Conservation (phyloP, 2,113 vertebrate species). For the Dromiciops gliroides region DNA sequence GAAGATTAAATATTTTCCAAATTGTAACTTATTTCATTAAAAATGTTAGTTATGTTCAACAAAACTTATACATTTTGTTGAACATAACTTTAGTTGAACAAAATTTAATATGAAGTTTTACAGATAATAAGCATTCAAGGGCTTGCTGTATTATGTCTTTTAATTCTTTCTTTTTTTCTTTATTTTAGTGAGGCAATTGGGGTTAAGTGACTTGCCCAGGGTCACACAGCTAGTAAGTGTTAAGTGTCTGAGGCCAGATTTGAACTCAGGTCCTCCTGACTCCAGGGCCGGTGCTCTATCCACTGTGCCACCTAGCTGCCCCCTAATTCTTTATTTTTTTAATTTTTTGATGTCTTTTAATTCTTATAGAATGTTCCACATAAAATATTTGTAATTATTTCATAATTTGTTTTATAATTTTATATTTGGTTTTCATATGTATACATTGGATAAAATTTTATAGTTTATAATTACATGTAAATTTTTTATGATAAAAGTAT, state of each 20-base stretch:
- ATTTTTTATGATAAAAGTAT: too few species aligned
- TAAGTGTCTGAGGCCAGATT: too few species aligned
- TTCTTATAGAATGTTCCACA: not conserved
- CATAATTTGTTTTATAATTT: not conserved
- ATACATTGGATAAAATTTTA: not conserved
- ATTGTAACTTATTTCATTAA: not conserved
- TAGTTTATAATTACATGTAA: not conserved
- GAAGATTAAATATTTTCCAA: not conserved
- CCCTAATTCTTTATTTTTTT: too few species aligned
- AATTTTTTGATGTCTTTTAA: not conserved
- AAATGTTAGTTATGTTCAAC: not conserved
- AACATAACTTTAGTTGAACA: not conserved
- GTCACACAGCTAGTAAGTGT: too few species aligned
- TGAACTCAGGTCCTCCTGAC: too few species aligned
- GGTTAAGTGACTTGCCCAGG: too few species aligned
- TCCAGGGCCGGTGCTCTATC: too few species aligned
- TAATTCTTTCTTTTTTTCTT: too few species aligned
- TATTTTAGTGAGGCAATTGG: too few species aligned
- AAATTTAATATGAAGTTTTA: not conserved
- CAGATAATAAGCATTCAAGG: not conserved
- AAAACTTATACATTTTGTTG: not conserved
- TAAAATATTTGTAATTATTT: not conserved
- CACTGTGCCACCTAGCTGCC: too few species aligned
- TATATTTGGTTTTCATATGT: not conserved
- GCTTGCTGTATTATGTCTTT: not conserved